Evolutionary conservation across 2,888 invertebrate species (phyloP).

Genomic region (Oscheius onirici): DNA sequence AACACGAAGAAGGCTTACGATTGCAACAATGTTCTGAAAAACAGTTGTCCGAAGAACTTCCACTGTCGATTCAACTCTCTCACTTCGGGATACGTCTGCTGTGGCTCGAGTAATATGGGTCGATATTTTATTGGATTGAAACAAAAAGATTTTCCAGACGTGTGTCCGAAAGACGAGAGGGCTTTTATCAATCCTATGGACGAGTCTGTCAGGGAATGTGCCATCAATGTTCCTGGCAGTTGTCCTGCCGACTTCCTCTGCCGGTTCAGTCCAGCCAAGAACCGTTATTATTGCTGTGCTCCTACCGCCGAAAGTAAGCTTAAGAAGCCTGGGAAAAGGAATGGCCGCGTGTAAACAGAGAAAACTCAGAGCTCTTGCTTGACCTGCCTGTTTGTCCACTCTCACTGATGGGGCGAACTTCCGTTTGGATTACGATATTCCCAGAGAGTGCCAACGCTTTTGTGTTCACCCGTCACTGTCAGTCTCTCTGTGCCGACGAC

Average conservation of each 20-base stretch:
- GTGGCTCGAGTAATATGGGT: constrained; percentile 63
- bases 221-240: constrained; percentile 64
- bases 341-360: too few relatives aligned
- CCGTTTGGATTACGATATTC: background rate
- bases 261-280: constrained; percentile 59
- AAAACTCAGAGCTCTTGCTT: background rate
- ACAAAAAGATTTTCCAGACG: constrained; percentile 44
- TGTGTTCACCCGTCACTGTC: background rate
- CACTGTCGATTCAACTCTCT: constrained; percentile 62
- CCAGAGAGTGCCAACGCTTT: background rate
- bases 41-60: constrained; percentile 67
- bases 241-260: constrained; percentile 67
- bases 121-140: background rate
- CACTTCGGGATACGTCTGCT: constrained; percentile 63
- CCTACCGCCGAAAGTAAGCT: constrained; percentile 61
- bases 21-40: constrained; percentile 55
- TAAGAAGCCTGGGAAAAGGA: background rate
- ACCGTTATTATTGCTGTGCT: constrained; percentile 68
- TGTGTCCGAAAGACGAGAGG: constrained; percentile 56
- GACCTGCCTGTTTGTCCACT: constrained; percentile 27
- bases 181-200: constrained; percentile 60
- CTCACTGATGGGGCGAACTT: background rate
- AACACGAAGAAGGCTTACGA: constrained; percentile 57
- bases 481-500: background rate
- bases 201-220: constrained; percentile 64